Percentiles rank a stretch among this genome's conserved stretches.
These are phyloP conservation scores for Eudyptes chrysolophus DNA, from an alignment of 2,113 vertebrate genomes.

Conservation along the genomic window DNA sequence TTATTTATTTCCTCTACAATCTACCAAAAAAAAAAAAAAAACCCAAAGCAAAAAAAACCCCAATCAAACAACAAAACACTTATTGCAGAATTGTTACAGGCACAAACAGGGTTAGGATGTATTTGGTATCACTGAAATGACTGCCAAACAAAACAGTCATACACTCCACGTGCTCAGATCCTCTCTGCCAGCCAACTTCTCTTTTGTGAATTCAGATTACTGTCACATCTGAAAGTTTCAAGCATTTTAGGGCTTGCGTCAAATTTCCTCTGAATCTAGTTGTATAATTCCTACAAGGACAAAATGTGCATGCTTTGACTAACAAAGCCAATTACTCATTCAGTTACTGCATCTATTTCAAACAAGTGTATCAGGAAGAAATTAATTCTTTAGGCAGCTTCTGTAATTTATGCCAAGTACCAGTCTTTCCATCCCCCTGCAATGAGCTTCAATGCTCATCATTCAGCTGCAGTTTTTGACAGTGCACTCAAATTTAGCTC, in stretches of 20 bases:
- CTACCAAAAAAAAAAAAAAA: neutral
- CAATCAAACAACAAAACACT: too few relatives aligned
- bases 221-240: neutral
- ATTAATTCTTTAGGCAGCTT: neutral
- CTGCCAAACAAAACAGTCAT: neutral
- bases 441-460: neutral
- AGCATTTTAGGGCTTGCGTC: neutral
- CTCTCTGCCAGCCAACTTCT: neutral
- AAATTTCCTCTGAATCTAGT: neutral
- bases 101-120: neutral
- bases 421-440: neutral
- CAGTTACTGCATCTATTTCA: neutral
- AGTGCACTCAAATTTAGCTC: neutral
- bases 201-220: neutral
- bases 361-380: neutral
- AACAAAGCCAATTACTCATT: neutral
- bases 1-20: neutral
- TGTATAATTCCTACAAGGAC: neutral
- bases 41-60: too few relatives aligned
- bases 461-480: neutral
- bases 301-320: neutral
- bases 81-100: neutral
- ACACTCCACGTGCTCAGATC: rapidly evolving
- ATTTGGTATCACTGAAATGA: neutral
- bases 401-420: neutral